A percentile compares a stretch with the other conserved stretches of the same genome.
These are phyloP conservation scores for Drosophila nr. medialis DNA, from an alignment of 2,888 invertebrate genomes.

Conservation along the genomic window DNA sequence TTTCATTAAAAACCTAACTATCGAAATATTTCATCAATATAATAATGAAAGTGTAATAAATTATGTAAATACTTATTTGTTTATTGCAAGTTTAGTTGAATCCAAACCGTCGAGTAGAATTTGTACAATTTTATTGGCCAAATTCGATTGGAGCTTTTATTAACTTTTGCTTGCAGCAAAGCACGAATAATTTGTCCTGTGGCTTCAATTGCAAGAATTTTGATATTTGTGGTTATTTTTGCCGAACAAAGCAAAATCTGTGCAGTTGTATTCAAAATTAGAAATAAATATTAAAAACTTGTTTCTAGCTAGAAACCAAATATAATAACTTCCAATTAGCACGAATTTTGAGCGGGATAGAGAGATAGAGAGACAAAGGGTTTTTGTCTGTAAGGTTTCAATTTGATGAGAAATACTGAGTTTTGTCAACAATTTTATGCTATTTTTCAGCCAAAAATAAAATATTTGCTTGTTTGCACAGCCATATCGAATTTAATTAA, in stretches of 20 bases:
- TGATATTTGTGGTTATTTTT: not conserved
- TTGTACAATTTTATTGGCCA: not conserved
- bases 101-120: not conserved
- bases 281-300: not conserved
- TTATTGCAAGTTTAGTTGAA: not conserved
- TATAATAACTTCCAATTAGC: not conserved
- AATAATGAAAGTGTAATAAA: not conserved
- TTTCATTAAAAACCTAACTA: not conserved
- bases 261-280: not conserved
- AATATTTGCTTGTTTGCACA: not conserved
- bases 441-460: not conserved
- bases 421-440: not conserved
- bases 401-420: not conserved
- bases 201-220: not conserved
- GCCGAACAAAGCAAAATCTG: not conserved
- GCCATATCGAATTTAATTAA: not conserved
- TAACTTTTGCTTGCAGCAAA: constrained; percentile 1
- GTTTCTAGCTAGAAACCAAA: too few species aligned
- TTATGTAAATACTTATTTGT: not conserved
- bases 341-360: not conserved
- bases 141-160: not conserved
- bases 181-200: constrained; percentile 9
- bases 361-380: not conserved
- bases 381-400: too few species aligned
- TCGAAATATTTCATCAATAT: not conserved